These are phyloP conservation scores for Phlogophora meticulosa DNA, from an alignment of 2,888 invertebrate species.

Conservation along the genomic window DNA sequence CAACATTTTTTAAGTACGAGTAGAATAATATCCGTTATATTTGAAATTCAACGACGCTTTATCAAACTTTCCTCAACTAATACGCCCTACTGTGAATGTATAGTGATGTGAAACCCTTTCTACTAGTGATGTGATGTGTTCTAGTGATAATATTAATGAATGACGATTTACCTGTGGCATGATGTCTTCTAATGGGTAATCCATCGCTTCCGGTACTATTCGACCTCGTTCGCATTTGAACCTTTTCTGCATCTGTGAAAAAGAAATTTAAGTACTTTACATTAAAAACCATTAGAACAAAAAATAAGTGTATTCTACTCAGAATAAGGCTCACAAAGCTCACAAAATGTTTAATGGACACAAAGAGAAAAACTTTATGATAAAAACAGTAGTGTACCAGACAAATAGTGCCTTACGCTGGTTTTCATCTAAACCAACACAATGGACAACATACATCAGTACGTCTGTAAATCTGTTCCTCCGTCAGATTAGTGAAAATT, in stretches of 20 bases:
- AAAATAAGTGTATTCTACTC: no score
- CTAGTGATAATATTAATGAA: slow-evolving; percentile 1
- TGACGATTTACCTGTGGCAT: slow-evolving; percentile 87
- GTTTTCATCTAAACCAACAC: no score
- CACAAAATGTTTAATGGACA: no score
- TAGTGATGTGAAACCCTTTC: slow-evolving; percentile 43
- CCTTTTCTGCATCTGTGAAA: slow-evolving; percentile 88
- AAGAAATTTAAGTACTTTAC: not conserved
- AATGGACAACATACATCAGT: no score
- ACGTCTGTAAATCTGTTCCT: no score
- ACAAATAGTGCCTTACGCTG: no score
- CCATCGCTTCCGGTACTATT: slow-evolving; percentile 91
- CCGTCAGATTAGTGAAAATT: no score
- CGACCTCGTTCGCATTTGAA: slow-evolving; percentile 90
- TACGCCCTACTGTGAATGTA: slow-evolving; percentile 25
- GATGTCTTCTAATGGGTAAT: slow-evolving; percentile 91
- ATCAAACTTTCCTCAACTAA: slow-evolving; percentile 8
- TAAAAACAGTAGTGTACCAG: no score
- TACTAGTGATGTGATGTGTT: slow-evolving; percentile 42
- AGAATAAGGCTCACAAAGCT: not conserved
- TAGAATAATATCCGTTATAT: not conserved
- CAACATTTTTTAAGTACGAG: not conserved
- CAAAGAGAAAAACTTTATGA: no score
- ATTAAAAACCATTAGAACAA: not conserved
- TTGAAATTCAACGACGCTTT: not conserved